phyloP scores from a whole-genome alignment of 2,797 vertebrate species.

The Danionella dracula region DNA sequence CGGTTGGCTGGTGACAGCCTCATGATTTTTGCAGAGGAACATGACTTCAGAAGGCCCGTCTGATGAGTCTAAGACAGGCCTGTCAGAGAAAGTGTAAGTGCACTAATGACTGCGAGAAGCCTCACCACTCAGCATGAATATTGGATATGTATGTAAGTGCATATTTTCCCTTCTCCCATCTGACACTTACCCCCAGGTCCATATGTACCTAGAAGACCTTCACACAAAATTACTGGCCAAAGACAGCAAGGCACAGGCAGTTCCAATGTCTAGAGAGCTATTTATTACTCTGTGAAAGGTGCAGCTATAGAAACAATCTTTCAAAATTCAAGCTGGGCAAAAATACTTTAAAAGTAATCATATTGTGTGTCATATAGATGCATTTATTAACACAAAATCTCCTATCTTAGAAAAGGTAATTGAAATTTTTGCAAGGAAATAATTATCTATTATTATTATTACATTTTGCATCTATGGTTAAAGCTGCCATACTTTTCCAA shows the following conservation, averaged over 20 bases:
- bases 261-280: neutral
- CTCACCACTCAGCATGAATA: constrained; percentile 62
- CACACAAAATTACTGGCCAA: constrained; percentile 10
- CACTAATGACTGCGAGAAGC: constrained; percentile 64
- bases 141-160: constrained; percentile 55
- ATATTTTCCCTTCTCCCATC: constrained; percentile 42
- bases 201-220: neutral
- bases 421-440: no score
- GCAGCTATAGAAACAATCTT: neutral
- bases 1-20: constrained; percentile 42
- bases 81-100: constrained; percentile 57
- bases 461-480: no score
- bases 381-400: no score
- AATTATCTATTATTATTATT: no score
- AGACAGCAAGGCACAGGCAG: neutral
- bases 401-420: no score
- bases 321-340: no score
- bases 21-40: constrained; percentile 65
- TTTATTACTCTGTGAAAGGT: neutral
- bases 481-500: no score
- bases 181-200: constrained; percentile 12
- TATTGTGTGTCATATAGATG: no score
- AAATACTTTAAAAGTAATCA: no score
- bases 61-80: constrained; percentile 51
- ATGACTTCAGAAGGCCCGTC: constrained; percentile 49